Conservation (phyloP, 2,797 vertebrate genomes). For the Dendrocincla tyrannina region DNA sequence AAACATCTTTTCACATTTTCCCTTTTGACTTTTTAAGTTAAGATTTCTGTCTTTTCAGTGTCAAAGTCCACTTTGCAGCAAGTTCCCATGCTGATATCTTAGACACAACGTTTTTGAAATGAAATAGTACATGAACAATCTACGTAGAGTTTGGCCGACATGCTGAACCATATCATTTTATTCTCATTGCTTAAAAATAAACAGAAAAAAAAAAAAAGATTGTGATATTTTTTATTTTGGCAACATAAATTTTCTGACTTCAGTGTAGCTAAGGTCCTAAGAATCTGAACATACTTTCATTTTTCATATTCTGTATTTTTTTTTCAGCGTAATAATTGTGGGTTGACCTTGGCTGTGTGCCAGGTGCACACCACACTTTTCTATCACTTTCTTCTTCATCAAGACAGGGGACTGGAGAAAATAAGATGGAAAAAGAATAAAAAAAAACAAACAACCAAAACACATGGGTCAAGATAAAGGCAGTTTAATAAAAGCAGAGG, state of each 20-base stretch:
- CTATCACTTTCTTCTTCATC: not conserved
- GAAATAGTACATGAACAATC: not conserved
- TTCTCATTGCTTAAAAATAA: not conserved
- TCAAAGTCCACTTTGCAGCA: not conserved
- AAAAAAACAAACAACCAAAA: not conserved
- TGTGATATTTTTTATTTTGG: not conserved
- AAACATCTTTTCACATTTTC: slow-evolving; percentile 27
- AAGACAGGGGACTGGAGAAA: rapidly evolving
- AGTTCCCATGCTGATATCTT: not conserved
- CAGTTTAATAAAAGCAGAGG: not conserved
- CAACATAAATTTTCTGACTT: not conserved
- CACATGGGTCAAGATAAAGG: not conserved
- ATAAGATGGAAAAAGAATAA: not conserved
- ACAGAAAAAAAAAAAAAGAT: not conserved
- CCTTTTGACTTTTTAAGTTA: not conserved
- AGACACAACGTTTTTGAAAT: not conserved
- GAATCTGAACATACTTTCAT: not conserved
- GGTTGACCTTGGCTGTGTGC: not conserved
- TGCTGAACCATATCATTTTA: not conserved
- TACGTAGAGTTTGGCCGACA: not conserved
- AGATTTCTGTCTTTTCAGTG: not conserved
- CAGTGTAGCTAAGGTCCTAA: not conserved
- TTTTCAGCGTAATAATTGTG: not conserved
- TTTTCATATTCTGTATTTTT: not conserved
- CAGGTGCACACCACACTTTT: not conserved